Evolutionary conservation across 1,140 invertebrate genomes (phyloP).

Genomic region (Drosophila ambigua): DNA sequence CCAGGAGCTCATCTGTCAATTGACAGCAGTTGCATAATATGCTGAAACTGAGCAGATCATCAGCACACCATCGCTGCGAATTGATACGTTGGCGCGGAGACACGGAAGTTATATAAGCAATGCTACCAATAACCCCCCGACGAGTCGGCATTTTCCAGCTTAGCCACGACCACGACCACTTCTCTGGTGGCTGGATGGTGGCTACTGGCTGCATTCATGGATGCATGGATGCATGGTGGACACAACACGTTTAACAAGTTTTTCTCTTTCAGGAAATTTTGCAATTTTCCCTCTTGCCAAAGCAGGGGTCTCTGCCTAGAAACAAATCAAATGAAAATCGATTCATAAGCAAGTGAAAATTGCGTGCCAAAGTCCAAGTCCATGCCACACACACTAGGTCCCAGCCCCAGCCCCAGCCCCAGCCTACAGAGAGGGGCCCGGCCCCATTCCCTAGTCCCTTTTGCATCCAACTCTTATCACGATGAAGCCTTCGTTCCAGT

Average conservation of each 20-base stretch:
- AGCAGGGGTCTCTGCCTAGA: slow-evolving; percentile 41
- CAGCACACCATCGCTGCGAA: slow-evolving; percentile 50
- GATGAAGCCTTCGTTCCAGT: slow-evolving; percentile 21
- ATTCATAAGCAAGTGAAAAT: slow-evolving; percentile 49
- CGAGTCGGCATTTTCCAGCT: slow-evolving; percentile 57
- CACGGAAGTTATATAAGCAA: slow-evolving; percentile 76
- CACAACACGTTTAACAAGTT: slow-evolving; percentile 78
- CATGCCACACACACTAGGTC: background rate
- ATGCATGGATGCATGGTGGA: slow-evolving; percentile 12
- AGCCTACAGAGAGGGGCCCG: no score
- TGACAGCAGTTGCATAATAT: slow-evolving; percentile 56
- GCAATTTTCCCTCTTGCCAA: slow-evolving; percentile 65
- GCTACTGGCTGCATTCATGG: no score
- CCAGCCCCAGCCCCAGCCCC: no score
- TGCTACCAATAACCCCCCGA: slow-evolving; percentile 47
- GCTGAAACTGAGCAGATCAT: slow-evolving; percentile 61
- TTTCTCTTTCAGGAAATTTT: slow-evolving; percentile 75
- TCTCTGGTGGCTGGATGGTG: background rate
- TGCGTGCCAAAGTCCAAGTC: slow-evolving; percentile 8
- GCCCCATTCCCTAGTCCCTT: background rate
- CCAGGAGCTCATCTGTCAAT: background rate
- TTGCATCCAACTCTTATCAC: background rate
- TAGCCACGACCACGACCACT: slow-evolving; percentile 25
- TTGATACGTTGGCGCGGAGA: slow-evolving; percentile 57
- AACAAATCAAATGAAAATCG: slow-evolving; percentile 41